Base-by-base conservation (phyloP, 1,140 invertebrate species). In the Caenorhabditis latens region DNA sequence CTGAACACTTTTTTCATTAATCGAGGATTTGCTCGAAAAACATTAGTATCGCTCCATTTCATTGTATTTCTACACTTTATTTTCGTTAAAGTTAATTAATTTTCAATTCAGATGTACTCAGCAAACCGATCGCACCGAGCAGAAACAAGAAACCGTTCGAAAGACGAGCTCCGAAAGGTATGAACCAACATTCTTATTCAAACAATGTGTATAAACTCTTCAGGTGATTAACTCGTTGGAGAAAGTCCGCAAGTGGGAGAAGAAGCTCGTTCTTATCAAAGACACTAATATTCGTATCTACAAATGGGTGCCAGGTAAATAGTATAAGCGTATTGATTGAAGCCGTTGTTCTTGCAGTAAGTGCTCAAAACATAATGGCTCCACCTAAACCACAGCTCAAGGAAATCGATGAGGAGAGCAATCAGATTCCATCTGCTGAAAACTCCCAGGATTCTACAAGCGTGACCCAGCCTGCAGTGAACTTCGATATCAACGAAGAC, bases 251-350 rank as follows among this genome's bases (percentile, higher is more conserved):
- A 83, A 46, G 50, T 86, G 86, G 86, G 86, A 86, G 42, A 86
- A 86, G 79, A 86, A 86, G 79, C 32, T 86, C 4, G 86, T 86
- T 50, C 55, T 86, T 16, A 86, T 86, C 75, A 86, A 86, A 43
- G 86, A 86, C 50, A 86, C 86, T 55, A 57, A 53, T 14, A 86
- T 86, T 55, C 40, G 82, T 16, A 86, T 86, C 32, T 75, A 86
- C 48, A 86, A 86, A 67, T 86, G 86, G 86, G 86, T 86, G 8
- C 86, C 86, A 46, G 86, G 86, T 86, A 21, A n/a, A 42, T 6
- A 42, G 13, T 71, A 19, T 24, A 8, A 14, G 1, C 4, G 19
- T 40, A 40, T 43, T 46, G 16, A 53, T 58, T 53, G 7, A 43
- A 57, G 0, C 16, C 9, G 0, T 53, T 53, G 2, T 50, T 21